Base-by-base conservation (phyloP, 2,888 invertebrate genomes). In the Hecatera dysodea region DNA sequence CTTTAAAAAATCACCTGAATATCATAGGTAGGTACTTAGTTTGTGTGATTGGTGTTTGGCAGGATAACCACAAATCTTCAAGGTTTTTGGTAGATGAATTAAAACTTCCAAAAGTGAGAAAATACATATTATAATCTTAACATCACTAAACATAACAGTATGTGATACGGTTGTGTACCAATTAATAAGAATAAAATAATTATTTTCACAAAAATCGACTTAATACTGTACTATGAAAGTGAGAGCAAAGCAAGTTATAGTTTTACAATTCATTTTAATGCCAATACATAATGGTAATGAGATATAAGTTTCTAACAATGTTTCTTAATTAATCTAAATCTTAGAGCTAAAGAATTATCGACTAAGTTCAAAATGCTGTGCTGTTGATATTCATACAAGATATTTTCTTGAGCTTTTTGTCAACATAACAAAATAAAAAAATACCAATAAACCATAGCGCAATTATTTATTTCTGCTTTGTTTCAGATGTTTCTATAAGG, bases 141-240 rank as follows among this genome's bases (percentile, higher is more conserved):
- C 65, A 75, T 71, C 50, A 75, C 55, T 75, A 69, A 57, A 75
- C 39, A 70, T 75, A 62, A 67, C 64, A 61, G 57, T 67, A 57
- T 9, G 44, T 9, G 48, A 62, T 62, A 78, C 67, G 53, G 27
- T 42, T 22, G 57, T 56, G 36, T 42, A 67, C 52, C 63, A 59
- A 39, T 42, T 24, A 11, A 48, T 52, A 42, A 72, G 27, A 62
- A 50, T 39, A 59, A 36, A 64, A 36, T 29, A 39, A 48, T 53
- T 48, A 61, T 48, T 57, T 63, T 22, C 5, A 78, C 57, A 73
- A 65, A 57, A 42, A 33, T 12, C 11, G 55, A 80, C 57, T 77
- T 68, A 80, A 77, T 80, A 80, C 80, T 80, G 77, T 44, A 60
- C 12, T 53, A 70, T 70, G 61, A 65, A 70, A 70, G 19, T 65